Conservation (phyloP, 30 jellyfish, hydroid and myxozoan genomes). For the Chironex yamaguchii region DNA sequence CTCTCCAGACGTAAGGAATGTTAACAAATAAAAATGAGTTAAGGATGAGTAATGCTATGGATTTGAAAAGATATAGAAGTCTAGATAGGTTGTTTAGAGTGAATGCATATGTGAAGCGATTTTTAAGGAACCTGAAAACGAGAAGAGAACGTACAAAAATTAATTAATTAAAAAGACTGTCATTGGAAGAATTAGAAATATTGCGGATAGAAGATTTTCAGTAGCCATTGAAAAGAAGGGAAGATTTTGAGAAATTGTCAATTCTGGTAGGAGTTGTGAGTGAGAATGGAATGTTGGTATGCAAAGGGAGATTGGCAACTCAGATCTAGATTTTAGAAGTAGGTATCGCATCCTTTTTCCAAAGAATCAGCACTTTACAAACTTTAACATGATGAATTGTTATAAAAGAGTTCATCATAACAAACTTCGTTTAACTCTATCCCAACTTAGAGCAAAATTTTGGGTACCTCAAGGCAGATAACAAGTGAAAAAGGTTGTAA, state of each 20-base stretch:
- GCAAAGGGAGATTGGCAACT: conserved; percentile 49
- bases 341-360: conserved; percentile 49
- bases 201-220: conserved; percentile 37
- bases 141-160: conserved; percentile 1
- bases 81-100: conserved; percentile 40
- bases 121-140: conserved; percentile 31
- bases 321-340: conserved; percentile 56
- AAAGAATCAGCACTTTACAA: conserved; percentile 43
- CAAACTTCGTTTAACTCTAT: conserved; percentile 53
- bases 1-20: conserved; percentile 3
- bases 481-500: conserved; percentile 50
- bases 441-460: conserved; percentile 52
- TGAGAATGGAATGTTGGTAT: conserved; percentile 31
- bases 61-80: conserved; percentile 7
- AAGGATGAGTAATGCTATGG: conserved; percentile 25
- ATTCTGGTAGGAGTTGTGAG: conserved; percentile 47
- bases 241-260: conserved; percentile 4
- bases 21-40: background rate
- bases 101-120: conserved; percentile 56
- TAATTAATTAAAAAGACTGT: conserved; percentile 1
- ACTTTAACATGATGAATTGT: conserved; percentile 23
- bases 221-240: background rate
- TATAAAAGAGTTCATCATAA: conserved; percentile 60
- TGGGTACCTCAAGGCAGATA: conserved; percentile 73
- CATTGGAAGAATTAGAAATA: conserved; percentile 43